Evolutionary conservation across 2,797 vertebrate species (phyloP).

Genomic region (Sebastes miniatus): DNA sequence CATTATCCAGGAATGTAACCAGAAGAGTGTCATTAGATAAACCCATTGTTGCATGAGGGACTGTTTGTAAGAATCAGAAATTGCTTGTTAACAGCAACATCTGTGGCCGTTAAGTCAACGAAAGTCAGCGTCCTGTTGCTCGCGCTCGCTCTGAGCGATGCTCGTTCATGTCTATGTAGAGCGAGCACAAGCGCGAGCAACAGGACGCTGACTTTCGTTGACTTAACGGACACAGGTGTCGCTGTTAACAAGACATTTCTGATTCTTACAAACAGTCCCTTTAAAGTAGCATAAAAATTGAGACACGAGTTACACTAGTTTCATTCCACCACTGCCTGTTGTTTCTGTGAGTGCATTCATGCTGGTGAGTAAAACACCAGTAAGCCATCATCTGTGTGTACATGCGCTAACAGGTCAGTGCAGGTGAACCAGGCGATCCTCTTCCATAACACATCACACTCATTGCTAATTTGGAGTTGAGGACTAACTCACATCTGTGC

Average conservation of each 20-base stretch:
- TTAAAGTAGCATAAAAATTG: neutral
- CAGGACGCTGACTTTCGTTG: no score
- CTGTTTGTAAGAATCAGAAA: no score
- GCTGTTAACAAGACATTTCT: neutral
- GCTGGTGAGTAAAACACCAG: neutral
- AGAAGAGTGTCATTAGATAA: neutral
- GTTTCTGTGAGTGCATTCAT: neutral
- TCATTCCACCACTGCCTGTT: neutral
- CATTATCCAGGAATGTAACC: neutral
- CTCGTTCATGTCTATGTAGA: no score
- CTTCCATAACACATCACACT: neutral
- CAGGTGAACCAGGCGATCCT: neutral
- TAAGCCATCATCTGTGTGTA: neutral
- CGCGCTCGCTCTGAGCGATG: no score
- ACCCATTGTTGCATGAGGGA: neutral
- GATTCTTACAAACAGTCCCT: no score
- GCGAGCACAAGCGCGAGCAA: no score
- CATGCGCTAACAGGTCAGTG: neutral
- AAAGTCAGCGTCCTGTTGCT: no score
- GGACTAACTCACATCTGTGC: neutral
- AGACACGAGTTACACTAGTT: neutral
- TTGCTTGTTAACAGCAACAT: no score
- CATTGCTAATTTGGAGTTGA: neutral
- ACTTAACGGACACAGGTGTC: rapidly evolving
- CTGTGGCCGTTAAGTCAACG: neutral